A percentile compares a stretch with the other conserved stretches of the same genome.
Conservation (phyloP, 1,140 invertebrate genomes). For the Diorhabda sublineata region DNA sequence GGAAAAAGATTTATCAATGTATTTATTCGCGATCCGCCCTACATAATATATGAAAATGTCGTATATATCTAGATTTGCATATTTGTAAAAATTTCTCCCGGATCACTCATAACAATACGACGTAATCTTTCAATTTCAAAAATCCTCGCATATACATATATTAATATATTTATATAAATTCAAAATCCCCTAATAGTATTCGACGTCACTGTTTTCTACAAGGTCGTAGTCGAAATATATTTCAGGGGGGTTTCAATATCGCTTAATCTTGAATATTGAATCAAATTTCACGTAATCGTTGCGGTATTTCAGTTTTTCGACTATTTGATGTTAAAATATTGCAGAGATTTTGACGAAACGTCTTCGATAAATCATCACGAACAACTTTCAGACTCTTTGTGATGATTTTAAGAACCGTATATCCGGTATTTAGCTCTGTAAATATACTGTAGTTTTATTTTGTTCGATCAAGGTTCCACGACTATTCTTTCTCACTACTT, state of each 20-base stretch:
- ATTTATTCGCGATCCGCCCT: constrained; percentile 19
- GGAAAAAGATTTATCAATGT: constrained; percentile 18
- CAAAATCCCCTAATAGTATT: constrained; percentile 37
- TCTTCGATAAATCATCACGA: too few relatives aligned
- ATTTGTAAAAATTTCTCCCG: constrained; percentile 20
- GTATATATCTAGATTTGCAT: constrained; percentile 23
- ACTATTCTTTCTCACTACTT: too few relatives aligned
- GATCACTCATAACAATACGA: constrained; percentile 35
- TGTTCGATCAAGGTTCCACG: too few relatives aligned
- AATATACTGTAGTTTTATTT: too few relatives aligned
- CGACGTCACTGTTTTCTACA: constrained; percentile 26
- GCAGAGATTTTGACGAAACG: too few relatives aligned
- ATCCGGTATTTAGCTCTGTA: too few relatives aligned
- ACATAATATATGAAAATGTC: constrained; percentile 18
- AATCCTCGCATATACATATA: constrained; percentile 25
- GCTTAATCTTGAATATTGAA: too few relatives aligned
- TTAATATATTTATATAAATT: constrained; percentile 12
- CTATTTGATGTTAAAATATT: too few relatives aligned
- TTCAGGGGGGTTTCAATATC: background rate
- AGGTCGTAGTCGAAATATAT: background rate
- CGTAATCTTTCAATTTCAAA: constrained; percentile 39
- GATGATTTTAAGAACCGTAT: too few relatives aligned
- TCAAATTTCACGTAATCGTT: too few relatives aligned
- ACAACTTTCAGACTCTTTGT: too few relatives aligned
- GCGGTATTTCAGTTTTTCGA: too few relatives aligned